Conservation (phyloP, 2,888 invertebrate species). For the Hipparchia semele region DNA sequence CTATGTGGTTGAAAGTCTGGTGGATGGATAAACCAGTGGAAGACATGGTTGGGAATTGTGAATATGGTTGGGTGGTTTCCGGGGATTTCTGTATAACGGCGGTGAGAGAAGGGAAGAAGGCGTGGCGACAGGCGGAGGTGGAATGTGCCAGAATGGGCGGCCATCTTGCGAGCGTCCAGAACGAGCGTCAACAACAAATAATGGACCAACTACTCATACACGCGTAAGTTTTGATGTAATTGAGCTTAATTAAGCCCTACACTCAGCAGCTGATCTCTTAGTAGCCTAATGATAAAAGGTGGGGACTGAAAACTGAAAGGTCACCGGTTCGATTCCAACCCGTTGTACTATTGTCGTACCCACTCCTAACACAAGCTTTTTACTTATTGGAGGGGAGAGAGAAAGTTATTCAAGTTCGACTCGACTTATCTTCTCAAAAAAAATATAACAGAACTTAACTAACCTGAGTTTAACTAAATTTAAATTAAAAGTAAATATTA, state of each 20-base stretch:
- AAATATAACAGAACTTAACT: background rate
- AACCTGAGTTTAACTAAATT: slow-evolving; percentile 9
- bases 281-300: too few species aligned
- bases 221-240: slow-evolving; percentile 76
- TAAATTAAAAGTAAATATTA: background rate
- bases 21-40: slow-evolving; percentile 85
- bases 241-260: background rate
- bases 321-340: too few species aligned
- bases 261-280: too few species aligned
- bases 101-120: slow-evolving; percentile 79
- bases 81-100: slow-evolving; percentile 86
- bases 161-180: slow-evolving; percentile 86
- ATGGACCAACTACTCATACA: slow-evolving; percentile 85
- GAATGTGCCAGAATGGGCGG: slow-evolving; percentile 86
- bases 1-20: slow-evolving; percentile 83
- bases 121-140: slow-evolving; percentile 87
- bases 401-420: too few species aligned
- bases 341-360: too few species aligned
- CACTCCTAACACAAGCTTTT: too few species aligned
- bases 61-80: slow-evolving; percentile 87
- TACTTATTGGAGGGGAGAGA: too few species aligned
- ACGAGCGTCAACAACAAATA: slow-evolving; percentile 84
- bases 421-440: too few species aligned
- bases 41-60: slow-evolving; percentile 85
- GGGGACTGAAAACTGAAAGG: too few species aligned